Conservation (phyloP, 2,797 vertebrate species). For the Synaphobranchus kaupii region DNA sequence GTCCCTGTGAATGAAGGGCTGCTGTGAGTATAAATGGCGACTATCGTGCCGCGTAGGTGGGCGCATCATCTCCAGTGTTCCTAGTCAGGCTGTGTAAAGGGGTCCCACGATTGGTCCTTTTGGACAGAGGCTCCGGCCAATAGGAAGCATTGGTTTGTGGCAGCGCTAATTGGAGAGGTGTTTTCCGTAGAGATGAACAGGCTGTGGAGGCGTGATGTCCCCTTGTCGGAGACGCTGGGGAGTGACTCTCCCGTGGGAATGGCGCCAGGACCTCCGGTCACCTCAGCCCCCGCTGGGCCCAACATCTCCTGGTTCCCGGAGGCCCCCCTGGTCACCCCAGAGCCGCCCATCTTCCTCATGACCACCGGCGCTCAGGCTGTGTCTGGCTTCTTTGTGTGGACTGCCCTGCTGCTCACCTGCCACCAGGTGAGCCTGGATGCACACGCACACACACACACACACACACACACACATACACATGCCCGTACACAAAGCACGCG, state of each 20-base stretch:
- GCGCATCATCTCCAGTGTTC: neutral
- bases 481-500: too few species aligned
- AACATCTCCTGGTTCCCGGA: constrained; percentile 83
- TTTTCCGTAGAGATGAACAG: constrained; percentile 59
- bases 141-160: neutral
- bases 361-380: constrained; percentile 89
- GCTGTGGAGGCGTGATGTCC: constrained; percentile 60
- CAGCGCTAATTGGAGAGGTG: neutral
- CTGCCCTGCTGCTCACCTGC: constrained; percentile 92
- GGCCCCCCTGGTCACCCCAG: constrained; percentile 76
- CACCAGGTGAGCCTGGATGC: constrained; percentile 81
- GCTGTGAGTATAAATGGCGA: neutral
- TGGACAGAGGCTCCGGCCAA: neutral
- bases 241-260: constrained; percentile 61
- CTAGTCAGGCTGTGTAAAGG: neutral
- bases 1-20: neutral
- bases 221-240: constrained; percentile 71
- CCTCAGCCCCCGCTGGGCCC: constrained; percentile 63
- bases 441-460: neutral
- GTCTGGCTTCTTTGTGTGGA: constrained; percentile 96
- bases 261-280: constrained; percentile 68
- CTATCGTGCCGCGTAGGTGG: neutral
- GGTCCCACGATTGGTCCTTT: neutral
- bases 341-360: constrained; percentile 91
- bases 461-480: neutral